These are phyloP conservation scores for Bettongia penicillata DNA, from an alignment of 2,113 vertebrate genomes.

Conservation along the genomic window DNA sequence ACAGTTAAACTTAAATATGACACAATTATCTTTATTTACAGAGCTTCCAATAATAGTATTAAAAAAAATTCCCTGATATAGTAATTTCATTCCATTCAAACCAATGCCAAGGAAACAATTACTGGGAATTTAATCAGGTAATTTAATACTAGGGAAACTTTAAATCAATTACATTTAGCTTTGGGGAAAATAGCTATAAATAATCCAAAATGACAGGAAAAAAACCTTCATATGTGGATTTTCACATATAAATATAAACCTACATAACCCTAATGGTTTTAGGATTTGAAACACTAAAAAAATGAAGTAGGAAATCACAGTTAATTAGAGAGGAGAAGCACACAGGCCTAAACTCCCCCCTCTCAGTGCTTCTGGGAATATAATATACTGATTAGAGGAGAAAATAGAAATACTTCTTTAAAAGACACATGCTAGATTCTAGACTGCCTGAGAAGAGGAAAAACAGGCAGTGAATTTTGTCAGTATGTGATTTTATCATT, in stretches of 20 bases:
- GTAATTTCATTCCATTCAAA: background rate
- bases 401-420: conserved; percentile 16
- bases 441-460: background rate
- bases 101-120: background rate
- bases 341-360: background rate
- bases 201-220: background rate
- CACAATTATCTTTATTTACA: background rate
- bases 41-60: background rate
- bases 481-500: background rate
- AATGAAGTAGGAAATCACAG: background rate
- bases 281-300: background rate
- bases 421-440: background rate
- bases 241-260: background rate
- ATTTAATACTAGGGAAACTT: background rate
- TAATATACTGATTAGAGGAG: conserved; percentile 9
- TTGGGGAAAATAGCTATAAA: background rate
- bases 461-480: background rate
- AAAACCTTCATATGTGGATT: background rate
- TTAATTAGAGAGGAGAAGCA: background rate
- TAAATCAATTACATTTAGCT: background rate
- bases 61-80: background rate
- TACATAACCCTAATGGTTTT: background rate
- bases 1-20: background rate
- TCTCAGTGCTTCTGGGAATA: background rate
- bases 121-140: background rate